phyloP scores from a whole-genome alignment of 2,888 invertebrate species.

The Tinea trinotella region DNA sequence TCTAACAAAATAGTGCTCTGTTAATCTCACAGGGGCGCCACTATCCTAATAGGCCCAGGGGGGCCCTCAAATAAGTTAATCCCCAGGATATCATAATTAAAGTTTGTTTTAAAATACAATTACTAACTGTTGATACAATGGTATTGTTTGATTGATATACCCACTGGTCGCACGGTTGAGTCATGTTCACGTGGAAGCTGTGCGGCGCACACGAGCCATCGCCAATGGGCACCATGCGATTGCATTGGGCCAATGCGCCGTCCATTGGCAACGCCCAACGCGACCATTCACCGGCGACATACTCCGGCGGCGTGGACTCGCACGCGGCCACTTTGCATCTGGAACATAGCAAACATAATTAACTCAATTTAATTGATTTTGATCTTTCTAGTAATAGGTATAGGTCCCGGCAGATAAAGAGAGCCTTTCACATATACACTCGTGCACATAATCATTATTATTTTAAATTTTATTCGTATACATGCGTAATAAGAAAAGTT shows the following conservation, averaged over 20 bases:
- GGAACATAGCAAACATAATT: constrained; percentile 26
- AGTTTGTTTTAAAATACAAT: no score
- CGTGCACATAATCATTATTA: no score
- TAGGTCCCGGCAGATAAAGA: no score
- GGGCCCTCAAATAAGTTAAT: neutral
- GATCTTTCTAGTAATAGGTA: no score
- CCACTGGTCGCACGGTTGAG: constrained; percentile 42
- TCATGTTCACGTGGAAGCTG: constrained; percentile 40
- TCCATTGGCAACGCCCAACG: constrained; percentile 45
- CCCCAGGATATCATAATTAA: neutral
- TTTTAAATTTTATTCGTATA: no score
- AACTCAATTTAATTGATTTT: no score
- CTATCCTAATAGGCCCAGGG: no score
- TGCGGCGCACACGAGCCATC: constrained; percentile 33
- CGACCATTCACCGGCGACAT: constrained; percentile 42
- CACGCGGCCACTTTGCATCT: constrained; percentile 63
- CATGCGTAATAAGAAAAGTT: no score
- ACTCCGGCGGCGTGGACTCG: constrained; percentile 39
- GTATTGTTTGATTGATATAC: constrained; percentile 46
- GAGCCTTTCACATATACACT: no score
- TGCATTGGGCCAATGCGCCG: constrained; percentile 35
- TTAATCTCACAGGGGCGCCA: no score
- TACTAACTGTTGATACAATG: constrained; percentile 48
- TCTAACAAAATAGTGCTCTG: no score
- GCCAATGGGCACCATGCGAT: constrained; percentile 31